Conservation (phyloP, 2,797 vertebrate genomes). For the Sitta carolinensis region DNA sequence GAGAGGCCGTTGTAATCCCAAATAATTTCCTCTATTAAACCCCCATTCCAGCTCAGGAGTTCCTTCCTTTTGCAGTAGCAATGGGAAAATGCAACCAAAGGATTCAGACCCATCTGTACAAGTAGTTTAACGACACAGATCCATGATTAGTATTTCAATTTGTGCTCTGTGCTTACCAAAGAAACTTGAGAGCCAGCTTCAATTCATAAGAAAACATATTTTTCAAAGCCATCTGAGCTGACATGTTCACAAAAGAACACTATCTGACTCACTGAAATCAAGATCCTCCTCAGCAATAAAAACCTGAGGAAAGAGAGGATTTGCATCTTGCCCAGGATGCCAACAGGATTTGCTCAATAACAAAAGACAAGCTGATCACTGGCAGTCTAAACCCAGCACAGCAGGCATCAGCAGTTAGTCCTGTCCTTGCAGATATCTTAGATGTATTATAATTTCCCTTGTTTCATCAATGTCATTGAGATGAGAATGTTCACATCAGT, state of each 20-base stretch:
- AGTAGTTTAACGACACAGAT: not conserved
- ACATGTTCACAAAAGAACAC: not conserved
- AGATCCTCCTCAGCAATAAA: not conserved
- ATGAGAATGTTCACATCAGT: not conserved
- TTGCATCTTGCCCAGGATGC: not conserved
- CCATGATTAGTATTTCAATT: not conserved
- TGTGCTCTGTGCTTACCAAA: not conserved
- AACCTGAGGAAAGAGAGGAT: not conserved
- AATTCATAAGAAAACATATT: not conserved
- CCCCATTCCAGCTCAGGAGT: not conserved
- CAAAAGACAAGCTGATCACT: not conserved
- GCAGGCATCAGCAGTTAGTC: not conserved
- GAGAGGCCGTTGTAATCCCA: not conserved
- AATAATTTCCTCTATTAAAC: not conserved
- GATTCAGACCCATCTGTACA: not conserved
- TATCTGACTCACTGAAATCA: slow-evolving; percentile 7
- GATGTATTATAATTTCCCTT: not conserved
- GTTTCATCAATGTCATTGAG: not conserved
- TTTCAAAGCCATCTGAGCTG: not conserved
- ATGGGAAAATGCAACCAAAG: not conserved
- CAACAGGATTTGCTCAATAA: not conserved
- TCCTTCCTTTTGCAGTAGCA: not conserved
- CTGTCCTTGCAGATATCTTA: not conserved
- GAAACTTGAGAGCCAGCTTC: not conserved
- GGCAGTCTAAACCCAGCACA: not conserved